Evolutionary conservation across 2,888 invertebrate species (phyloP), one percentile per base, ranked within the genome.

Genomic region (Drosophila robusta): DNA sequence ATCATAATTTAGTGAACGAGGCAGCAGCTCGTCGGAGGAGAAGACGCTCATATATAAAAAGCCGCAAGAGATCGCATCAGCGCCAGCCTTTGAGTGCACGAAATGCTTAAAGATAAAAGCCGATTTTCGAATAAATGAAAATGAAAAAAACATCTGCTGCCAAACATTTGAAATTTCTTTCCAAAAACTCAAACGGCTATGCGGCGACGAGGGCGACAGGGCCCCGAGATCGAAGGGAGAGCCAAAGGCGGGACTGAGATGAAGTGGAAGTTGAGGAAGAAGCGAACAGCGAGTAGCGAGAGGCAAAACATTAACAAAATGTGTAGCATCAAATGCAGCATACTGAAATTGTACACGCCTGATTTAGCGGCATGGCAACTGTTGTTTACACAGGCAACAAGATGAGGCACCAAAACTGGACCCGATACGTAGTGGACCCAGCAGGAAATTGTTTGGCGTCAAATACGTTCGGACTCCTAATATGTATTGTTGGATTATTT

Each of bases 321-420:
- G 78, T 80, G 80, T 78, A 70, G 75, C 79, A 75, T 72, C 65
- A 76, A 79, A 77, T 75, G 79, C 77, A 82, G 75, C 79, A 75
- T 50, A 50, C 68, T 75, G 70, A 74, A 81, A 81, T 79, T 74
- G 74, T 72, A 81, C 68, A 81, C 79, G 78, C 79, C 82, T 78
- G 82, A 80, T 80, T 80, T 81, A 68, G 78, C 71, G 67, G 81
- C 72, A 52, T 61, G 81, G 70, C 80, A 78, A 79, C 79, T 70
- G 80, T 75, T 81, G 80, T 75, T 81, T 80, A 81, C 75, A 78
- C 73, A 79, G 78, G 62, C 74, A 80, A 68, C 80, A 54, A 78
- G 70, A 70, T 70, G 80, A 80, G 70, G 65, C 72, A 72, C 67
- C 64, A 58, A 47, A 58, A 64, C 75, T 54, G 64, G 63, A 72